phyloP scores from a whole-genome alignment of 2,113 vertebrate species.

The Echinops telfairi region DNA sequence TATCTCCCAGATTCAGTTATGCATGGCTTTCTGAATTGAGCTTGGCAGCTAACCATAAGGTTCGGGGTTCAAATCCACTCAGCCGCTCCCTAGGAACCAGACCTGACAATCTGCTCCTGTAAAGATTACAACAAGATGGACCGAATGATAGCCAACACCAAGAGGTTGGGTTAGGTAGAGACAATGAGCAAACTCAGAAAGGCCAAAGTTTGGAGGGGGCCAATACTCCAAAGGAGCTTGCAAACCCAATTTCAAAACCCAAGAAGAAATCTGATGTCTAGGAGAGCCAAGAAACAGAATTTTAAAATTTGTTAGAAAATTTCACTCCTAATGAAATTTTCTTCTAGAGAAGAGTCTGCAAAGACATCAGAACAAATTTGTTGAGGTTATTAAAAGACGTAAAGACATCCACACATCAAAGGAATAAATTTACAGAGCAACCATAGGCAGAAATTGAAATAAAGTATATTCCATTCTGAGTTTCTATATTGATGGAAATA shows the following conservation, averaged over 20 bases:
- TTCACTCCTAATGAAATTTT: conserved; percentile 59
- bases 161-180: neutral
- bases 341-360: conserved; percentile 56
- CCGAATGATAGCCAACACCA: neutral
- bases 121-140: neutral
- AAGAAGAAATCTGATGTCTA: conserved; percentile 32
- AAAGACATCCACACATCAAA: conserved; percentile 49
- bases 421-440: conserved; percentile 57
- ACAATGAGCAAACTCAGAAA: neutral
- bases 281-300: conserved; percentile 29
- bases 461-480: conserved; percentile 42
- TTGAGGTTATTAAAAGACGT: conserved; percentile 25
- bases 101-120: neutral
- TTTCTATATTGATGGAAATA: neutral
- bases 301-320: conserved; percentile 10
- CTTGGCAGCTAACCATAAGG: neutral
- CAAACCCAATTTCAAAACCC: conserved; percentile 59
- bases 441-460: conserved; percentile 63
- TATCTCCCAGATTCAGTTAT: neutral
- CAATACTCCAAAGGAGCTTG: neutral
- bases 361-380: conserved; percentile 62
- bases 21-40: neutral
- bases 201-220: neutral
- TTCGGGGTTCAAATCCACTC: neutral
- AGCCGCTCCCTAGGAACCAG: neutral